Evolutionary conservation across 2,113 vertebrate species (phyloP), one percentile per base, ranked within the genome.

Genomic region (Willisornis vidua): DNA sequence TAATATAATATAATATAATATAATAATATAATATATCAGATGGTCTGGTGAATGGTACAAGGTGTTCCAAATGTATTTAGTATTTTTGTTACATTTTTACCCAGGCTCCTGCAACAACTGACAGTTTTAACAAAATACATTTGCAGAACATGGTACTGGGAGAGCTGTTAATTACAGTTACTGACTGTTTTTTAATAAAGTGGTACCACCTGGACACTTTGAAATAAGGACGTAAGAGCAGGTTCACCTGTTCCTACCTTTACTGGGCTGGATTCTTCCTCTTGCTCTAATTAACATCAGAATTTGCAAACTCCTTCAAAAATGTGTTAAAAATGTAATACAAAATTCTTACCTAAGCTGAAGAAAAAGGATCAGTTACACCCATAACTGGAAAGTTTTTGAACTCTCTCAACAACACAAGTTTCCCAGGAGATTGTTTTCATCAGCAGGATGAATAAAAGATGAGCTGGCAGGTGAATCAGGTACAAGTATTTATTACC

Each of bases 391-490:
- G 35, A 58, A 81, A 87, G 52, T 82, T 94, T 85, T 77, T 68
- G 35, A 92, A 75, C 48, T 66, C 82, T 84, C 70, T 88, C 76
- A 88, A 65, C 78, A 88, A 31, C 31, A 90, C 59, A 90, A 84
- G 65, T 92, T 97, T 76, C 28, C 63, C 4, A 5, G 62, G 55
- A 82, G 81, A 89, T 76, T 76, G 71, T 90, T 95, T 93, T 70
- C 90, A 78, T 87, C 63, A 78, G 92, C 65, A n/a, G 39, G 58
- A 97, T 97, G 73, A 97, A 97, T 96, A 97, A 96, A 97, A 96
- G 90, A 94, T 94, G 89, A 97, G 85, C 57, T 95, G 87, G 87
- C 90, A 93, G 87, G 78, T 90, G 41, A 87, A 79, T 51, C 61
- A 77, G 57, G 63, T 46, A 92, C 92, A 94, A 95, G 92, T 97